Conservation (phyloP, 1,140 invertebrate species). For the Spodoptera litura region DNA sequence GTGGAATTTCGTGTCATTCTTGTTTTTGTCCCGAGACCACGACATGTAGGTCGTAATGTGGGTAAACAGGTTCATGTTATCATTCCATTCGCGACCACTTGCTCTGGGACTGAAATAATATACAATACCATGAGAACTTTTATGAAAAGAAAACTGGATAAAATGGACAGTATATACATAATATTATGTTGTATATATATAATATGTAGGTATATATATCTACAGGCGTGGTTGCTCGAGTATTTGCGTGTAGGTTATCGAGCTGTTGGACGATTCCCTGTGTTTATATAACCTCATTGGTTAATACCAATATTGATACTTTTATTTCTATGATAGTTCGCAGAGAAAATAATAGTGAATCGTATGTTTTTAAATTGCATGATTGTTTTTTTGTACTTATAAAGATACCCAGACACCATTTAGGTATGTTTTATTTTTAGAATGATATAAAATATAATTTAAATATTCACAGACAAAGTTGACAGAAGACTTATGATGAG, state of each 20-base stretch:
- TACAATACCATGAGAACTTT: slow-evolving; percentile 25
- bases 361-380: no score
- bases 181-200: not conserved
- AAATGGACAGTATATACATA: slow-evolving; percentile 12
- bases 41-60: slow-evolving; percentile 30
- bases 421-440: no score
- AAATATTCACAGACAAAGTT: no score
- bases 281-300: not conserved
- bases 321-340: not conserved
- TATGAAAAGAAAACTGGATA: slow-evolving; percentile 39
- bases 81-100: slow-evolving; percentile 42
- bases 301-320: not conserved
- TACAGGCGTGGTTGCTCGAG: not conserved
- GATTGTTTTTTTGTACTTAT: no score
- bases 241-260: not conserved
- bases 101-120: slow-evolving; percentile 21
- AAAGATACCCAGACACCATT: no score
- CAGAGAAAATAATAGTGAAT: no score
- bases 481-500: no score
- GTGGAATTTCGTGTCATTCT: not conserved
- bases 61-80: slow-evolving; percentile 41
- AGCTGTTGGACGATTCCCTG: no score
- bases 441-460: no score
- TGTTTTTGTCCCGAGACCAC: slow-evolving; percentile 21
- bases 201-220: not conserved